These are phyloP conservation scores for Drosophila baimaii DNA, from an alignment of 1,140 invertebrate species.

Conservation along the genomic window DNA sequence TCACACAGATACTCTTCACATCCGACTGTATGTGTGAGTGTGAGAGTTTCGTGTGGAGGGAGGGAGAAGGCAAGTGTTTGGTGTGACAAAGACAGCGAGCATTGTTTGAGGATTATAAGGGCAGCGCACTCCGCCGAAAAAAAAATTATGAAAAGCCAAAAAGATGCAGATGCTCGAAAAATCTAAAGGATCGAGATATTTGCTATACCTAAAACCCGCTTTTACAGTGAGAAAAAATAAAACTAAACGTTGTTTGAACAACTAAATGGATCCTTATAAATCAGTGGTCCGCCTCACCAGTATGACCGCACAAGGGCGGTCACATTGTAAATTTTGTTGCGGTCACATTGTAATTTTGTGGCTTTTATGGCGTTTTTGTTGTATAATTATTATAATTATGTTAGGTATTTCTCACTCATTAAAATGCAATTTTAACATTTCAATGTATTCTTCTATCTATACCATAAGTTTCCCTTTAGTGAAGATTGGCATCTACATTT, in stretches of 20 bases:
- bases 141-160: constrained; percentile 30
- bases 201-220: not conserved
- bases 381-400: no score
- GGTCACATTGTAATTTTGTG: no score
- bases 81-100: constrained; percentile 26
- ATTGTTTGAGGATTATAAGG: constrained; percentile 67
- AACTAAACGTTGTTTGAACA: no score
- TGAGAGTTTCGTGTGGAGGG: constrained; percentile 15
- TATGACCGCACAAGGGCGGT: no score
- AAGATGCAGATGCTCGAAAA: constrained; percentile 24
- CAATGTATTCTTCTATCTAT: no score
- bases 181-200: not conserved
- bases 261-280: no score
- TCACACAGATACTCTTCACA: constrained; percentile 31
- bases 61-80: constrained; percentile 25
- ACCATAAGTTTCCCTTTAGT: no score
- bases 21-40: constrained; percentile 8
- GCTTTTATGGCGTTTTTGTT: no score
- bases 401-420: no score
- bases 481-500: not conserved
- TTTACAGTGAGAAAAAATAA: not conserved
- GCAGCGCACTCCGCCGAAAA: constrained; percentile 35
- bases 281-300: no score
- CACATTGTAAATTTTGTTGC: no score
- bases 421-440: no score